Percentiles rank a stretch among this genome's conserved stretches.
phyloP scores from a whole-genome alignment of 2,888 invertebrate genomes.

The Caenorhabditis angaria region DNA sequence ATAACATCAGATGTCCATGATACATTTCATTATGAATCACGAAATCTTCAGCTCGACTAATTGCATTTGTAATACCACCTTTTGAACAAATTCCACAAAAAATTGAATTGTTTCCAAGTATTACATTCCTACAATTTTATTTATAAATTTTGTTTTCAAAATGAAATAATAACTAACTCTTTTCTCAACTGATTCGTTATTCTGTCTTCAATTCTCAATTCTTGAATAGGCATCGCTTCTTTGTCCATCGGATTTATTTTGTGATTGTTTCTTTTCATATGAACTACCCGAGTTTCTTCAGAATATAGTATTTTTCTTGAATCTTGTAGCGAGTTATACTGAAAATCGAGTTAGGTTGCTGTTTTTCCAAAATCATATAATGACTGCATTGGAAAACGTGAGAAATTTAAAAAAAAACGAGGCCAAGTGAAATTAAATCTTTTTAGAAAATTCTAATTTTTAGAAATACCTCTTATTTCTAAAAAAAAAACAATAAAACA shows the following conservation, averaged over 20 bases:
- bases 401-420: too few species aligned
- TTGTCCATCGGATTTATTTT: too few species aligned
- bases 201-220: neutral
- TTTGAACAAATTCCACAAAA: neutral
- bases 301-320: too few species aligned
- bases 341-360: too few species aligned
- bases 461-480: neutral
- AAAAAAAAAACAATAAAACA: slow-evolving; percentile 3
- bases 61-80: neutral
- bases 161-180: neutral
- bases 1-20: neutral
- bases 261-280: too few species aligned
- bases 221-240: neutral
- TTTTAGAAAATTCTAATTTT: too few species aligned
- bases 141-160: neutral
- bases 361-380: too few species aligned
- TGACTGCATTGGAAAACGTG: too few species aligned
- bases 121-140: neutral
- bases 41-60: neutral
- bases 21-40: neutral
- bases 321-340: too few species aligned
- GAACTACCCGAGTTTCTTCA: too few species aligned
- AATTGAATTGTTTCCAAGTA: neutral
- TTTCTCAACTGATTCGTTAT: neutral
- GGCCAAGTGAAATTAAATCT: too few species aligned